A percentile compares a stretch with the other conserved stretches of the same genome.
Conservation (phyloP, 2,888 invertebrate species). For the Trachelus stipa region DNA sequence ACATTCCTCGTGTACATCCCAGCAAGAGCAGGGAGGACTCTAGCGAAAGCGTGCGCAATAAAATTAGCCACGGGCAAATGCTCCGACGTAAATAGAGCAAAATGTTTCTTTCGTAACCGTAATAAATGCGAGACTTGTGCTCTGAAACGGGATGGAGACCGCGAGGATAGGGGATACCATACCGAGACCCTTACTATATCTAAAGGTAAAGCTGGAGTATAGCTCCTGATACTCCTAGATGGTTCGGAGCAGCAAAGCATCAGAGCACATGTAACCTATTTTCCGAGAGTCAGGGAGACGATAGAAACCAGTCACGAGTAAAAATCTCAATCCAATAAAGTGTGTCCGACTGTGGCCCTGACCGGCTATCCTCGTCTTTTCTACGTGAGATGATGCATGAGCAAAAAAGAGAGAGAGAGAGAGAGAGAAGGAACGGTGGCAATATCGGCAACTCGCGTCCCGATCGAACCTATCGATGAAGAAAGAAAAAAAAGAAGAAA, state of each 20-base stretch:
- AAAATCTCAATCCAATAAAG: constrained; percentile 8
- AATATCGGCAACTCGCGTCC: neutral
- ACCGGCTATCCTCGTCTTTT: no score
- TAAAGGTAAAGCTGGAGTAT: no score
- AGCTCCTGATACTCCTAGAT: no score
- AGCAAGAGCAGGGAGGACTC: no score
- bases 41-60: neutral
- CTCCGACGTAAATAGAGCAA: neutral
- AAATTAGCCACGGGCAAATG: neutral
- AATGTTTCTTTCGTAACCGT: neutral
- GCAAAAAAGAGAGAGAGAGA: neutral
- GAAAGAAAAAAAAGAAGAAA: neutral
- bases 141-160: neutral
- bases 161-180: no score
- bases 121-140: constrained; percentile 1
- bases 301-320: constrained; percentile 3
- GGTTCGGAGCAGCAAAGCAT: no score
- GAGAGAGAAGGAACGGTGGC: neutral
- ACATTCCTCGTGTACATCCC: no score
- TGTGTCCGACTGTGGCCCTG: neutral
- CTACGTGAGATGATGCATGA: neutral
- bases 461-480: neutral
- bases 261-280: constrained; percentile 7
- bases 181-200: no score
- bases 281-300: neutral